A percentile compares a stretch with the other conserved stretches of the same genome.
phyloP scores from a whole-genome alignment of 2,888 invertebrate species.

The Drosophila borealis region DNA sequence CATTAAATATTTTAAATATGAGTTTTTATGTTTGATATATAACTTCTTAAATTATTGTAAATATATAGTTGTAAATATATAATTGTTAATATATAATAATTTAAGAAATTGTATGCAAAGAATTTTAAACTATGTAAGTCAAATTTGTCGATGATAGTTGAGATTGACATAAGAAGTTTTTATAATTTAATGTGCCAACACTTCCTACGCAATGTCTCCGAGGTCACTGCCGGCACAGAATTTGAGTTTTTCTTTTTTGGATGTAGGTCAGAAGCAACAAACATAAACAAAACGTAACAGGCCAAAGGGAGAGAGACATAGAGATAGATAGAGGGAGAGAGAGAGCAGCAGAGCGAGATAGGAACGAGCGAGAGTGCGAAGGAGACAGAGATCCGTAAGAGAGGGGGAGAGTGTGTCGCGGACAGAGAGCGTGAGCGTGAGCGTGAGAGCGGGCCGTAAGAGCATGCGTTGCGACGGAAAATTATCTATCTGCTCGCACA shows the following conservation, averaged over 20 bases:
- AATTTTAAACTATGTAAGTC: no score
- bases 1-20: no score
- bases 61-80: no score
- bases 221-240: conserved; percentile 53
- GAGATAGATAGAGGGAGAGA: conserved; percentile 2
- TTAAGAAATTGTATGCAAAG: no score
- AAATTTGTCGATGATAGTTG: no score
- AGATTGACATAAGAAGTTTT: neutral
- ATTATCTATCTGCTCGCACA: conserved; percentile 53
- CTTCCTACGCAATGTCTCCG: conserved; percentile 41
- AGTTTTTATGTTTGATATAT: no score
- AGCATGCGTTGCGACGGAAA: conserved; percentile 67
- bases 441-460: conserved; percentile 34
- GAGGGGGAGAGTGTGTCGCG: conserved; percentile 7
- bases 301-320: neutral
- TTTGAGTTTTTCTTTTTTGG: conserved; percentile 32
- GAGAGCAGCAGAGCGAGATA: conserved; percentile 6
- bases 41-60: no score
- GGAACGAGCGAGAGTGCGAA: neutral
- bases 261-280: conserved; percentile 66
- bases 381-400: conserved; percentile 1
- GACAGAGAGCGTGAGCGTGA: conserved; percentile 13
- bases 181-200: conserved; percentile 10
- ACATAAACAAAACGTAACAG: conserved; percentile 56
- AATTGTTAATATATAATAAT: no score